A percentile compares a stretch with the other conserved stretches of the same genome.
Evolutionary conservation across 2,888 invertebrate species (phyloP).

Genomic region (Yponomeuta cagnagella): DNA sequence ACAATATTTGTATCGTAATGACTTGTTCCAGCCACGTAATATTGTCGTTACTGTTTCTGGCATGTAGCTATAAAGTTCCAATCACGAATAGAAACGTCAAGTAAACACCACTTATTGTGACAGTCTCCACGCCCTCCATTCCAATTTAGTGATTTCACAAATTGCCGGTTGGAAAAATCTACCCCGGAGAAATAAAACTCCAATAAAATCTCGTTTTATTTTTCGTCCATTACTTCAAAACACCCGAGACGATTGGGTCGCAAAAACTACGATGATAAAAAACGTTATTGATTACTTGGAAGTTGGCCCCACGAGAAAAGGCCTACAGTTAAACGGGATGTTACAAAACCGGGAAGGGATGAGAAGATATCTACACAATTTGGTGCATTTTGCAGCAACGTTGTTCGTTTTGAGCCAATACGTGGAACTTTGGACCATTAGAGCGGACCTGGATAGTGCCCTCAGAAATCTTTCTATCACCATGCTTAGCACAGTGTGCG

Average conservation of each 20-base stretch:
- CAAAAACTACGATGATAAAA: not conserved
- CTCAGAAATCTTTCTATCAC: slow-evolving; percentile 51
- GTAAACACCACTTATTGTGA: not conserved
- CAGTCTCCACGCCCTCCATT: not conserved
- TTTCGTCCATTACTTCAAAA: not conserved
- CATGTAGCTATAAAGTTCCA: no score
- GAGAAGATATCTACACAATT: slow-evolving; percentile 31
- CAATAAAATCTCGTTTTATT: not conserved
- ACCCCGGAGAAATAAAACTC: not conserved
- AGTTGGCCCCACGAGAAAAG: slow-evolving; percentile 43
- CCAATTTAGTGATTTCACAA: not conserved
- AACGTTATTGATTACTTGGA: not conserved
- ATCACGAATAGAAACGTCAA: not conserved
- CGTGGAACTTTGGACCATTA: slow-evolving; percentile 50
- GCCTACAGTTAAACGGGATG: slow-evolving; percentile 44
- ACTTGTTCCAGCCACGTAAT: no score
- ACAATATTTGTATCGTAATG: no score
- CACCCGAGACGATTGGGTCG: not conserved
- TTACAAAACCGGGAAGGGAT: slow-evolving; percentile 36
- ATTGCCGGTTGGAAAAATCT: not conserved
- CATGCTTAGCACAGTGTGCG: slow-evolving; percentile 54
- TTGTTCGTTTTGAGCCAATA: slow-evolving; percentile 52
- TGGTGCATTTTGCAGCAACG: slow-evolving; percentile 37
- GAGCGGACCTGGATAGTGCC: slow-evolving; percentile 41
- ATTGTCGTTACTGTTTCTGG: no score